These are phyloP conservation scores for Polydrusus tereticollis DNA, from an alignment of 2,888 invertebrate species.

Conservation along the genomic window DNA sequence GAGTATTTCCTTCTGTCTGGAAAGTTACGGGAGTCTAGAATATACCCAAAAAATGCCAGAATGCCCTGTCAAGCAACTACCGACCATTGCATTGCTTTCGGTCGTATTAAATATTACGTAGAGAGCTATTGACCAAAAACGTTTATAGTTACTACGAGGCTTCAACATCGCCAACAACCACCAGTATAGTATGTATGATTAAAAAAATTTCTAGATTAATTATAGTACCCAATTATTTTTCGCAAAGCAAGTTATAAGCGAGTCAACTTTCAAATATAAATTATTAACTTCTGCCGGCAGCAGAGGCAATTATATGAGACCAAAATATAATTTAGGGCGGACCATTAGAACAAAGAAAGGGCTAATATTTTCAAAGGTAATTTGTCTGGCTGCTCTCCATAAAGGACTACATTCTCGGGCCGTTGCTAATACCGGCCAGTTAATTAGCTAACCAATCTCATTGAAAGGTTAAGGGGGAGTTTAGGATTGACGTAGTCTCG, in stretches of 20 bases:
- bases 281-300: constrained; percentile 19
- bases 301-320: constrained; percentile 28
- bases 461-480: constrained; percentile 14
- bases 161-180: too few species aligned
- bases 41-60: too few species aligned
- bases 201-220: too few species aligned
- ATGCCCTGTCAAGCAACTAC: too few species aligned
- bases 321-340: constrained; percentile 31
- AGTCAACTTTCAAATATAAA: constrained; percentile 23
- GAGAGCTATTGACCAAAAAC: too few species aligned
- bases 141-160: too few species aligned
- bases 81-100: too few species aligned
- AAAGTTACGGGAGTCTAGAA: too few species aligned
- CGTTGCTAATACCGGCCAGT: constrained; percentile 25
- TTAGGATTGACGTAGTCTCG: not conserved
- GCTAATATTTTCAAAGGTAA: constrained; percentile 35
- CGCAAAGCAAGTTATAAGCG: not conserved
- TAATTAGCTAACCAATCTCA: constrained; percentile 25
- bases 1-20: too few species aligned
- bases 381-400: constrained; percentile 30
- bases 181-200: too few species aligned
- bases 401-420: constrained; percentile 21
- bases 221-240: not conserved
- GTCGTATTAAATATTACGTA: too few species aligned
- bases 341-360: constrained; percentile 28